Conservation (phyloP, 2,888 invertebrate species). For the Ochropleura plecta region DNA sequence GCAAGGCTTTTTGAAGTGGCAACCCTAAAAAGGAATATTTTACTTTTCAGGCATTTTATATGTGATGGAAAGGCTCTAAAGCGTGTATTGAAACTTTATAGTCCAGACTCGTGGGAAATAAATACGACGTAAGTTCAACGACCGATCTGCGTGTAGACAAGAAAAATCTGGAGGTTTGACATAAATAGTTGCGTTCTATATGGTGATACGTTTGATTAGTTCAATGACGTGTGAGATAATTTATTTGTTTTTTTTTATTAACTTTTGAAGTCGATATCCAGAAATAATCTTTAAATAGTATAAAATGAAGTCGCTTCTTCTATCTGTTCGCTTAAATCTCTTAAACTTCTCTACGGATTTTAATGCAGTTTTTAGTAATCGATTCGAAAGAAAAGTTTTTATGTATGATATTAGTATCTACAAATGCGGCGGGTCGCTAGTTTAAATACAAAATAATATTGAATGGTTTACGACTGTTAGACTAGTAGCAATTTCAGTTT, state of each 20-base stretch:
- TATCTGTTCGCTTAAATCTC: too few species aligned
- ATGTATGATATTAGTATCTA: too few species aligned
- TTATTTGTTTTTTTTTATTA: background rate
- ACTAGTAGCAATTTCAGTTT: background rate
- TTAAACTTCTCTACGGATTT: too few species aligned
- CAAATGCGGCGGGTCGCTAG: too few species aligned
- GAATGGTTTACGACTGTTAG: background rate
- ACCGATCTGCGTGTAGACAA: background rate
- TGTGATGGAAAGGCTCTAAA: slow-evolving; percentile 24
- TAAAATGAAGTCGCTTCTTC: too few species aligned
- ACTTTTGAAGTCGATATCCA: background rate
- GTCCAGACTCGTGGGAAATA: slow-evolving; percentile 16
- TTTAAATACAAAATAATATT: too few species aligned
- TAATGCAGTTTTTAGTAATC: too few species aligned
- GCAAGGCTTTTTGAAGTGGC: background rate
- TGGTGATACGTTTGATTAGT: background rate
- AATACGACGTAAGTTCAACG: slow-evolving; percentile 10
- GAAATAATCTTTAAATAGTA: background rate
- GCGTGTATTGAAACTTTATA: slow-evolving; percentile 26
- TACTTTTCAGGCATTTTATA: slow-evolving; percentile 38
- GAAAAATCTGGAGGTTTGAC: background rate
- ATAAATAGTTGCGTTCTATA: background rate
- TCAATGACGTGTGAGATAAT: background rate
- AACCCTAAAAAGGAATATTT: slow-evolving; percentile 22
- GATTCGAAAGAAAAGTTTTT: too few species aligned